Evolutionary conservation across 2,113 vertebrate species (phyloP).

Genomic region (Sceloporus tristichus): DNA sequence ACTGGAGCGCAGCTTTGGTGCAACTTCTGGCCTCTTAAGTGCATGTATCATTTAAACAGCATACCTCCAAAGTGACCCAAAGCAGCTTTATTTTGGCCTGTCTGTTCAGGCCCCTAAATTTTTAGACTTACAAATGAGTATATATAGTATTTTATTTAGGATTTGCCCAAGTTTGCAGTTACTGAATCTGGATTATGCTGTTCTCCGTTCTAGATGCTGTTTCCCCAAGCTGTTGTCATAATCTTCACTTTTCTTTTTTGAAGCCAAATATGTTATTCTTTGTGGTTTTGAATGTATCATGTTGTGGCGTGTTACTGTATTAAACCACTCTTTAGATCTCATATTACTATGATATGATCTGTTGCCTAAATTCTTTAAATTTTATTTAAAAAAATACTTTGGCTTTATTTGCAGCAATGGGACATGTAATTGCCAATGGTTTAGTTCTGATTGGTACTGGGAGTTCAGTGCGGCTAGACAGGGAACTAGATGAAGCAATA

Average conservation of each 20-base stretch:
- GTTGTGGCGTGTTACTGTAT: neutral
- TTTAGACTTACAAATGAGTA: too few relatives aligned
- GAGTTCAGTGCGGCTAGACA: slow-evolving; percentile 79
- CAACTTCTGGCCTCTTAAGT: too few relatives aligned
- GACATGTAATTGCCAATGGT: slow-evolving; percentile 88
- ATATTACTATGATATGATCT: neutral
- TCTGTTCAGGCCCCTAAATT: too few relatives aligned
- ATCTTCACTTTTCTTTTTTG: neutral
- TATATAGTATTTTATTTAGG: neutral
- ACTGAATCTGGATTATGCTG: neutral
- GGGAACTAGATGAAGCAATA: slow-evolving; percentile 81
- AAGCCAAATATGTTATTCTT: neutral
- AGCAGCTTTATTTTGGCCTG: too few relatives aligned
- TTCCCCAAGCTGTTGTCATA: neutral
- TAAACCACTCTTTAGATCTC: neutral
- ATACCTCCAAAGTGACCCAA: too few relatives aligned
- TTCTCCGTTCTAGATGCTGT: neutral
- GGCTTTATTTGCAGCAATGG: slow-evolving; percentile 83
- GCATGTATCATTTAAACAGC: too few relatives aligned
- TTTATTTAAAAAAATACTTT: neutral
- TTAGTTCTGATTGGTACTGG: slow-evolving; percentile 84
- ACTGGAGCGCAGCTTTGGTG: too few relatives aligned
- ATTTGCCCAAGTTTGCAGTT: neutral
- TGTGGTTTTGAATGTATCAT: neutral
- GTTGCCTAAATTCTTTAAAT: neutral